Conservation (phyloP, 2,113 vertebrate genomes). For the Podarcis muralis region DNA sequence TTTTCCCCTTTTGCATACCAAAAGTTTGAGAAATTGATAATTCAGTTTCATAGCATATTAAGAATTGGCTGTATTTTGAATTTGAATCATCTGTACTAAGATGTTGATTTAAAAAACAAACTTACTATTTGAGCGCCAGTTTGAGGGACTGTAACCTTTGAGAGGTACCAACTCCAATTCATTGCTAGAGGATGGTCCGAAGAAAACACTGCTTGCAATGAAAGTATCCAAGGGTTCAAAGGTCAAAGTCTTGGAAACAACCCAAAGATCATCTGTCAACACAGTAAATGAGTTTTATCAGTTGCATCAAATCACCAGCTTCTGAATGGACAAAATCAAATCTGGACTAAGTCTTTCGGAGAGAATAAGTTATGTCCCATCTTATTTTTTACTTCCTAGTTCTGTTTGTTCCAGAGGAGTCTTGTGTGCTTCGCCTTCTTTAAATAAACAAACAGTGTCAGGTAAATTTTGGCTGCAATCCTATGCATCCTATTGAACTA, state of each 20-base stretch:
- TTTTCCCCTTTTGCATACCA: background rate
- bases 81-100: background rate
- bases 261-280: constrained; percentile 81
- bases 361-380: background rate
- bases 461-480: background rate
- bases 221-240: constrained; percentile 79
- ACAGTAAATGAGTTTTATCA: background rate
- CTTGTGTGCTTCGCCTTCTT: background rate
- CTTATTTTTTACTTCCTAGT: background rate
- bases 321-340: background rate
- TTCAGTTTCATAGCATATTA: background rate
- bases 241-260: constrained; percentile 80
- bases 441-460: background rate
- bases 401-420: background rate
- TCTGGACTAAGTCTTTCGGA: background rate
- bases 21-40: background rate
- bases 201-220: constrained; percentile 80
- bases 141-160: constrained; percentile 79
- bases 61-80: background rate
- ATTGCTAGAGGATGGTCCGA: constrained; percentile 77
- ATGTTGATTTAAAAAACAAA: background rate
- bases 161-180: constrained; percentile 79
- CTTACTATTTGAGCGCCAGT: constrained; percentile 77
- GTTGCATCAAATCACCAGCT: background rate
- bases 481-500: background rate